Evolutionary conservation across 2,113 vertebrate genomes (phyloP).

Genomic region (Gadus macrocephalus): DNA sequence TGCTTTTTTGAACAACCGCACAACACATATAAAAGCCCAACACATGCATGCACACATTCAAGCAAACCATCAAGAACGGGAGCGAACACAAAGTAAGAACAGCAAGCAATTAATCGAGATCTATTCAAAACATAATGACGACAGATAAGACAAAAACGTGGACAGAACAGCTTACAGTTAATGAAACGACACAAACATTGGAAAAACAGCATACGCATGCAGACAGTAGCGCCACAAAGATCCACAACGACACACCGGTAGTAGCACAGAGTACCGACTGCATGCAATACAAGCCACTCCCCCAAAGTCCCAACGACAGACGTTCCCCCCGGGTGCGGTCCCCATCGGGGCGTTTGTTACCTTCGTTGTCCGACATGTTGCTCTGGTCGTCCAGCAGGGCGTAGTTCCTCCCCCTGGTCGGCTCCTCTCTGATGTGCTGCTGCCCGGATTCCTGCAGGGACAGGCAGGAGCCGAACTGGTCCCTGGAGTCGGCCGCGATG

Average conservation of each 20-base stretch:
- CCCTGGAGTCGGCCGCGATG: constrained; percentile 95
- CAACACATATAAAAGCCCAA: constrained; percentile 17
- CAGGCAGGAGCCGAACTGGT: constrained; percentile 97
- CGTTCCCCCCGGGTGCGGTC: constrained; percentile 13
- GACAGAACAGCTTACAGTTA: constrained; percentile 12
- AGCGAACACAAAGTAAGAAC: background rate
- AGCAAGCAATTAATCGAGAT: constrained; percentile 3
- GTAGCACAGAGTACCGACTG: constrained; percentile 6
- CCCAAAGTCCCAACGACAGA: constrained; percentile 28
- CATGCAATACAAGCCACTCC: constrained; percentile 40
- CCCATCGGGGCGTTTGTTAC: constrained; percentile 74
- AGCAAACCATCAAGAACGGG: background rate
- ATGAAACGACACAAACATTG: constrained; percentile 42
- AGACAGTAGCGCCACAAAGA: constrained; percentile 22
- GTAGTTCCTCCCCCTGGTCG: constrained; percentile 85
- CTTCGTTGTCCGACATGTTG: constrained; percentile 98
- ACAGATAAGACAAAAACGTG: constrained; percentile 31
- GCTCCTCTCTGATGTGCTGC: constrained; percentile 94
- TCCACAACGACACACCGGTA: constrained; percentile 8
- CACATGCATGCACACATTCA: constrained; percentile 35
- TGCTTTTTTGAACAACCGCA: background rate
- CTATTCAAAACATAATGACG: background rate
- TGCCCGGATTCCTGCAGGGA: constrained; percentile 89
- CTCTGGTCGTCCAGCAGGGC: constrained; percentile 97
- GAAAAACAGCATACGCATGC: constrained; percentile 41